These are phyloP conservation scores for Delia radicum DNA, from an alignment of 1,140 invertebrate species.

Conservation along the genomic window DNA sequence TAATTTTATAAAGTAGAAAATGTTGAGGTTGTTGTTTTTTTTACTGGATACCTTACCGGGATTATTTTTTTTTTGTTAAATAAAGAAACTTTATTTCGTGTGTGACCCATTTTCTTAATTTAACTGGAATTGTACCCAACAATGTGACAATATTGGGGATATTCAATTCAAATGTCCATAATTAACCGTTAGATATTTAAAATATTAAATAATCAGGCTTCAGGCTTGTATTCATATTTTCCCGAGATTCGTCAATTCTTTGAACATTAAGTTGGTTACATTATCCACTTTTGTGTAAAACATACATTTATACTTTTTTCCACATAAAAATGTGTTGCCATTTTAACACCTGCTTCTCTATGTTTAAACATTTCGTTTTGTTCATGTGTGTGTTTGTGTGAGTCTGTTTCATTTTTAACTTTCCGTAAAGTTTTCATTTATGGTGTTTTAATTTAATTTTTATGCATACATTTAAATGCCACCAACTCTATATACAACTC, in stretches of 20 bases:
- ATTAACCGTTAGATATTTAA: no score
- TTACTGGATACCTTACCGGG: no score
- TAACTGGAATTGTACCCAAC: no score
- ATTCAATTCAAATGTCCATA: no score
- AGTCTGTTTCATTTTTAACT: background rate
- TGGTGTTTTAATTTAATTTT: conserved; percentile 5
- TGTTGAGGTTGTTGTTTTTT: background rate
- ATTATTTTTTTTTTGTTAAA: no score
- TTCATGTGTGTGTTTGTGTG: background rate
- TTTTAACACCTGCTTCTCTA: background rate
- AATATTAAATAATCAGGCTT: no score
- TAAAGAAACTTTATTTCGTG: no score
- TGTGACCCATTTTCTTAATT: no score
- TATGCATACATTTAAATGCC: conserved; percentile 4
- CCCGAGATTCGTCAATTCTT: no score
- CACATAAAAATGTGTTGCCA: background rate
- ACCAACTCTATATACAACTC: background rate
- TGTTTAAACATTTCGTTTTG: background rate
- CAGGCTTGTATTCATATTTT: no score
- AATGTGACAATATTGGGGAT: no score
- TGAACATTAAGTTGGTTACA: background rate
- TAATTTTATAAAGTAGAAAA: background rate
- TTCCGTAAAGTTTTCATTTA: background rate
- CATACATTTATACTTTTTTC: background rate
- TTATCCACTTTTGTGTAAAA: background rate